These are phyloP conservation scores for Drosophila baimaii DNA, from an alignment of 1,140 invertebrate genomes.

Conservation along the genomic window DNA sequence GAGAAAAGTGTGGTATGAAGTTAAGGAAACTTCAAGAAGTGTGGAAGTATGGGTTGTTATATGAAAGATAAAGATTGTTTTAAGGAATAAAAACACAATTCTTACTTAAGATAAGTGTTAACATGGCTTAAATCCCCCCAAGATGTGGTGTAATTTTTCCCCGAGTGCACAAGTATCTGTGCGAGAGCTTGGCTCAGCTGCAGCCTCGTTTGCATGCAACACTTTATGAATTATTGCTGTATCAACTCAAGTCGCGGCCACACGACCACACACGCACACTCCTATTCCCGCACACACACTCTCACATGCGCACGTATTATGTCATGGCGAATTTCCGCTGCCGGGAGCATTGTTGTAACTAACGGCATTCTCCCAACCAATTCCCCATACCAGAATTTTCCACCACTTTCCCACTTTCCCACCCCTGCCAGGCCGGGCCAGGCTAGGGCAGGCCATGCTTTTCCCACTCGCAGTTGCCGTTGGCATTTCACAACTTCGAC, in stretches of 20 bases:
- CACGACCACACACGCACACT: constrained; percentile 37
- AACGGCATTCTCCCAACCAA: constrained; percentile 59
- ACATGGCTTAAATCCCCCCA: too few species aligned
- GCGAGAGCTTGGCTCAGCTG: constrained; percentile 66
- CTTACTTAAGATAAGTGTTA: too few species aligned
- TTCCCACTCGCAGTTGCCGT: constrained; percentile 50
- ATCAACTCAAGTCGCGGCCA: constrained; percentile 81
- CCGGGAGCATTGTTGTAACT: constrained; percentile 79
- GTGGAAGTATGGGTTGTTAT: too few species aligned
- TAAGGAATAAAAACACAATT: too few species aligned
- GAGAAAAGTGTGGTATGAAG: not conserved
- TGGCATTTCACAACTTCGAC: constrained; percentile 81
- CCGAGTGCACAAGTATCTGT: constrained; percentile 23
- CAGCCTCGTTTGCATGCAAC: constrained; percentile 83
- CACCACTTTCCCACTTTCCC: constrained; percentile 13
- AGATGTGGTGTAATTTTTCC: not conserved
- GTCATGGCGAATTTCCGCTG: constrained; percentile 82
- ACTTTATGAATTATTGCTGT: constrained; percentile 84
- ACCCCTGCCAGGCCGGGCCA: too few species aligned
- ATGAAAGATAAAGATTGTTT: too few species aligned
- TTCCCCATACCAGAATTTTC: constrained; percentile 29
- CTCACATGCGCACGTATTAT: constrained; percentile 77
- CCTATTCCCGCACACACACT: constrained; percentile 29
- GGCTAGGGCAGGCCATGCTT: constrained; percentile 8
- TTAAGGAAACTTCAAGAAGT: too few species aligned